A percentile compares a stretch with the other conserved stretches of the same genome.
These are phyloP conservation scores for Meiosimyza decipiens DNA, from an alignment of 2,888 invertebrate species.

Conservation along the genomic window DNA sequence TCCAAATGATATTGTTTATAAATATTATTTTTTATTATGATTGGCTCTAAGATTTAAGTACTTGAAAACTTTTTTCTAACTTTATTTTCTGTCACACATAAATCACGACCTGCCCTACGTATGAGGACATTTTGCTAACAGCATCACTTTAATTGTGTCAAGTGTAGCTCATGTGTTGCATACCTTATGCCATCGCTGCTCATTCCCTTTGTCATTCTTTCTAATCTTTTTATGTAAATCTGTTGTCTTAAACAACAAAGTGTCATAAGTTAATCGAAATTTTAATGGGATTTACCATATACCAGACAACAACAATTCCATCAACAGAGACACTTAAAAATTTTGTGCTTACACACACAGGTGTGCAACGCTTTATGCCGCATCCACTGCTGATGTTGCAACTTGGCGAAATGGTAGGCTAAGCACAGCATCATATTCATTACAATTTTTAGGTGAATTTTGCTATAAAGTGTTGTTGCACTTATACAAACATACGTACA, in stretches of 20 bases:
- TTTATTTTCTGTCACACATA: no score
- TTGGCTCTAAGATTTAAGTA: no score
- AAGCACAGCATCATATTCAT: background rate
- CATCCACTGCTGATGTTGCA: background rate
- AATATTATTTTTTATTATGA: no score
- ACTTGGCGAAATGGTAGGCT: background rate
- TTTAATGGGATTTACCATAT: conserved; percentile 44
- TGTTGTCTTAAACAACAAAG: conserved; percentile 36
- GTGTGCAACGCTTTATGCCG: no score
- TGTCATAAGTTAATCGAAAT: conserved; percentile 49
- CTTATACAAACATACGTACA: no score
- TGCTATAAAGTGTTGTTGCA: no score
- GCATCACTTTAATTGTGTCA: conserved; percentile 2
- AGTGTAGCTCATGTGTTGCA: background rate
- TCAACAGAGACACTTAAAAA: background rate
- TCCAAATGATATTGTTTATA: no score
- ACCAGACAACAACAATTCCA: background rate
- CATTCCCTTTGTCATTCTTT: background rate
- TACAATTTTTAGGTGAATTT: no score
- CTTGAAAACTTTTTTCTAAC: no score
- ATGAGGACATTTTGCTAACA: background rate
- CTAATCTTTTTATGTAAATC: background rate
- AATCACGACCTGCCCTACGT: no score
- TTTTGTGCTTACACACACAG: no score
- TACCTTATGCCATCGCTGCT: background rate